Evolutionary conservation across 2,888 invertebrate genomes (phyloP), one percentile per base, ranked within the genome.

Genomic region (Itoplectis maculator): DNA sequence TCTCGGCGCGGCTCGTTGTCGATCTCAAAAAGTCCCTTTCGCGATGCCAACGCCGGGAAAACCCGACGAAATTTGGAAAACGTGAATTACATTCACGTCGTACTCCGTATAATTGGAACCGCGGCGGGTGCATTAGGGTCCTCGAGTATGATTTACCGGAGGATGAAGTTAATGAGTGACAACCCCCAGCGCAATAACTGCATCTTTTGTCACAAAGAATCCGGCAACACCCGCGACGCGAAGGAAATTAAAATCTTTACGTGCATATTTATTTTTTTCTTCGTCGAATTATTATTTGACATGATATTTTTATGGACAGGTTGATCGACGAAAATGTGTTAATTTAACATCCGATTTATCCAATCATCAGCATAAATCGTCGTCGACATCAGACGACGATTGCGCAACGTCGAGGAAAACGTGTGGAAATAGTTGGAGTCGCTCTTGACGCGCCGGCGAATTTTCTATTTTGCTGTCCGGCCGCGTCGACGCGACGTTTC

Each of bases 401-500:
- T 23, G 6, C 29, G 51, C 20, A 54, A 15, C 20, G 23, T 54
- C 13, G 13, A 54, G n/a, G n/a, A n/a, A 23, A 20, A 23, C 2
- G 23, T 23, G 23, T 9, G 54, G 18, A 51, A 20, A 11, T 23
- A 13, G 54, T 4, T 5, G 23, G 23, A 23, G 63, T 45, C 40
- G 61, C 42, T n/a, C n/a, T n/a, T n/a, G n/a, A 40, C 61, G 73
- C 45, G 63, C 68, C 13, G 59, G 15, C 18, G 49, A 79, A 70
- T 79, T 79, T 40, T 45, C 51, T 59, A 54, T 79, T 79, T 79
- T 40, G 51, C 51, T 59, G 61, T 79, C 61, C 29, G 65, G 70
- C 45, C 37, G 23, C 56, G 70, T 75, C 76, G 75, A 76, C 72
- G 74, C 63, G 13, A 6, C 65, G 23, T 63, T 79, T 69, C 42